Base-by-base conservation (phyloP, 2,888 invertebrate species). In the Rhodophaea formosa region DNA sequence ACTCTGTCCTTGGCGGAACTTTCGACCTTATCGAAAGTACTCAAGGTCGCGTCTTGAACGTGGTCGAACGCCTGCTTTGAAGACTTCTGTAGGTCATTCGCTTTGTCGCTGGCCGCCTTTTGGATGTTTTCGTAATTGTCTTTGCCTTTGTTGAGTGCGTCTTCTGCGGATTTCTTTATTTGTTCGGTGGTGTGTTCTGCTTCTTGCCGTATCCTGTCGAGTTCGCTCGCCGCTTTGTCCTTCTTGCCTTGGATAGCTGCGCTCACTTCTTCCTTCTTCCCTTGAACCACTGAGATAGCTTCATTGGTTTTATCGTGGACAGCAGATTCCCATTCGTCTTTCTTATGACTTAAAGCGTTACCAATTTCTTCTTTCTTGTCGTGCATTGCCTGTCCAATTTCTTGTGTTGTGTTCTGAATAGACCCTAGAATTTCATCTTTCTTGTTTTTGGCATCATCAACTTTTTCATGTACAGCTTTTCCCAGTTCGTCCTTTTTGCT, bases 21-120 rank as follows among this genome's bases (percentile, higher is more conserved):
- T 89, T 90, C 89, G 83, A 89, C 61, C 65, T 73, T 82, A 73
- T 86, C 91, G 84, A 89, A 88, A 82, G 89, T 69, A 78, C 86
- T 82, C 75, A 89, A 88, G 84, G 89, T 71, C 62, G 88, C 77
- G 64, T 89, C 82, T 80, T 90, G 87, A 65, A 75, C 79, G 75
- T 83, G 77, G 72, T 77, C 84, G 74, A 85, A 84, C 67, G 86
- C 83, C 60, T 82, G 79, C 64, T 80, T 81, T 29, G 87, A 79
- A 47, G 86, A 84, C 61, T 76, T 72, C 59, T 88, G 83, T 43
- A 88, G 61, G 59, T 83, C 72, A 39, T 66, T 66, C 8, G 68
- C 69, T 66, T 74, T 78, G 30, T 74, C 78, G 56, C 69, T 74
- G 32, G 78, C 75, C 43, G 72, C 70, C 45, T 77, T 66, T 61